Conservation (phyloP, 2,113 vertebrate genomes). For the Tricholaema leucomelas region DNA sequence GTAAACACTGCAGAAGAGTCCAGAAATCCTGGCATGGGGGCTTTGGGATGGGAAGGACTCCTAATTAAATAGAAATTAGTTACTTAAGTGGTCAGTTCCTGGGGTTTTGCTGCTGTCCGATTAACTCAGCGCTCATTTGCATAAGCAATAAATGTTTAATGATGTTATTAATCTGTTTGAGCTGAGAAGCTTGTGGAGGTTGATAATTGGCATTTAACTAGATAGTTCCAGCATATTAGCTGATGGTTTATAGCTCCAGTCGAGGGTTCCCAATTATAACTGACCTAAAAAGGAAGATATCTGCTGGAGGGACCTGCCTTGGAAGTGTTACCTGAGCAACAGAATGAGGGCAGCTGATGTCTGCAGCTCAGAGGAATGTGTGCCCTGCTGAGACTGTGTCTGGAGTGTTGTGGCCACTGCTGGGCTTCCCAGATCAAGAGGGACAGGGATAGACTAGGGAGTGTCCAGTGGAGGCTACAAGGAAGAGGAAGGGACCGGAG, state of each 20-base stretch:
- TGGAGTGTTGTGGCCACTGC: no score
- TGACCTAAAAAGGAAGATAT: conserved; percentile 48
- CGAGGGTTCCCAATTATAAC: conserved; percentile 67
- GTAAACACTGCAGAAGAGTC: neutral
- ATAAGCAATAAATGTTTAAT: conserved; percentile 79
- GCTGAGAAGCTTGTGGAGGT: conserved; percentile 70
- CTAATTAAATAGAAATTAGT: conserved; percentile 66
- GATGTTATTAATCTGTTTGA: conserved; percentile 80
- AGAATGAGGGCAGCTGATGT: accelerated
- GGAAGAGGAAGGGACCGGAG: no score
- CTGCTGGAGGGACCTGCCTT: conserved; percentile 15
- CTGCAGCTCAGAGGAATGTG: neutral
- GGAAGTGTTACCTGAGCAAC: conserved; percentile 44
- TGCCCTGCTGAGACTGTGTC: no score
- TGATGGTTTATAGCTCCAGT: conserved; percentile 55
- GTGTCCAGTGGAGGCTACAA: no score
- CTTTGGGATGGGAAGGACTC: neutral
- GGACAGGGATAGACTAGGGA: no score
- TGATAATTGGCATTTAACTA: conserved; percentile 81
- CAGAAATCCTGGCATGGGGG: neutral
- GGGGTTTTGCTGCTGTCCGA: conserved; percentile 63
- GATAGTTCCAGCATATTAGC: conserved; percentile 75
- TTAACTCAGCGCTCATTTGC: conserved; percentile 76
- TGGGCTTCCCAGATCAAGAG: no score
- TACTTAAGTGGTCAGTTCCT: conserved; percentile 70